phyloP scores from a whole-genome alignment of 2,888 invertebrate species.

The Diaphora mendica region DNA sequence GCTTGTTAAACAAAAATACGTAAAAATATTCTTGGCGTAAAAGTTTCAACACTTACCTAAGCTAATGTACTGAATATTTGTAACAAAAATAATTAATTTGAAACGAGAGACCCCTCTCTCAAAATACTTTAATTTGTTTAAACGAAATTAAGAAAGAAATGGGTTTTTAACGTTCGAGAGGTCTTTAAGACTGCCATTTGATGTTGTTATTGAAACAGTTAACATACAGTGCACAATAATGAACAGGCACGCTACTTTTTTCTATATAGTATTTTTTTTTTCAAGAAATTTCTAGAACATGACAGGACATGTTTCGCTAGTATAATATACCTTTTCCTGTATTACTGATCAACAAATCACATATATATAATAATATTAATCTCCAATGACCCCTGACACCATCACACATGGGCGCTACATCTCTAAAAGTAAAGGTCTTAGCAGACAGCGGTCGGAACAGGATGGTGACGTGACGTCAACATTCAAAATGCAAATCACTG shows the following conservation, averaged over 20 bases:
- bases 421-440: too few species aligned
- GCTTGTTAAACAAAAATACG: background rate
- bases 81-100: conserved; percentile 41
- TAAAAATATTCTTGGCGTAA: background rate
- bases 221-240: conserved; percentile 44
- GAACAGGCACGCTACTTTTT: background rate
- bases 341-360: too few species aligned
- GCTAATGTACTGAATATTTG: background rate
- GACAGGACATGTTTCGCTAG: too few species aligned
- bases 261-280: background rate
- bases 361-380: background rate
- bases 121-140: conserved; percentile 63
- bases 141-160: conserved; percentile 66
- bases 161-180: conserved; percentile 57
- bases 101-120: conserved; percentile 51
- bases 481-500: too few species aligned
- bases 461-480: too few species aligned
- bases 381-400: too few species aligned
- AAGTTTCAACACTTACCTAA: background rate
- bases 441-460: too few species aligned
- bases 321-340: too few species aligned
- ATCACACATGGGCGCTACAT: too few species aligned
- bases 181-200: conserved; percentile 45
- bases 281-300: background rate
- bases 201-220: conserved; percentile 45